Evolutionary conservation across 2,888 invertebrate genomes (phyloP).

Genomic region (Folsomia manolachei): DNA sequence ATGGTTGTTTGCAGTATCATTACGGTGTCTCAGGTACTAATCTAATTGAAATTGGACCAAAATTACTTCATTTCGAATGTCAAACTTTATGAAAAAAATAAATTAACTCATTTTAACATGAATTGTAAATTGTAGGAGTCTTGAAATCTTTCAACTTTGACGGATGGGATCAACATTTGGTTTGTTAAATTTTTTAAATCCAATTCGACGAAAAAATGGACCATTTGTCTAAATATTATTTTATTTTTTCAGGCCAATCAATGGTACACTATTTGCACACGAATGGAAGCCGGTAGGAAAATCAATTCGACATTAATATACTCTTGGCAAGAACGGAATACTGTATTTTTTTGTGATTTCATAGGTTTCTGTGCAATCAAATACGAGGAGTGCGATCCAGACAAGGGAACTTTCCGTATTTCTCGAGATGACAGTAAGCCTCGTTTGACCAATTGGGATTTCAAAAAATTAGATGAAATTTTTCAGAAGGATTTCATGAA

Average conservation of each 20-base stretch:
- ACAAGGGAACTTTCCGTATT: conserved; percentile 50
- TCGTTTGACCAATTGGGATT: background rate
- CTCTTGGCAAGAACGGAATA: too few species aligned
- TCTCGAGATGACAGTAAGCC: conserved; percentile 48
- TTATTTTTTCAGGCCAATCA: conserved; percentile 42
- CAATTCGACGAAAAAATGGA: background rate
- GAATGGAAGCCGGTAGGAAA: conserved; percentile 51
- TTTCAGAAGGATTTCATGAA: background rate
- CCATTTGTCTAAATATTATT: background rate
- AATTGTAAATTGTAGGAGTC: conserved; percentile 44
- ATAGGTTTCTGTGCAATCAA: conserved; percentile 51
- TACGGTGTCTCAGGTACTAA: conserved; percentile 50
- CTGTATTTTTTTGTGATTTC: conserved; percentile 15
- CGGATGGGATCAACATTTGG: conserved; percentile 51
- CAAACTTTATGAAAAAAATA: too few species aligned
- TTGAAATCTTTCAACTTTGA: conserved; percentile 50
- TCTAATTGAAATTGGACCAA: too few species aligned
- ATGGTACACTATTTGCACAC: conserved; percentile 50
- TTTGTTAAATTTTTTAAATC: background rate
- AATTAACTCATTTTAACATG: conserved; percentile 6
- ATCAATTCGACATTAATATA: too few species aligned
- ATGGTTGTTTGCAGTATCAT: conserved; percentile 50
- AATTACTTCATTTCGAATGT: conserved; percentile 19
- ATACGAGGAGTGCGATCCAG: conserved; percentile 50
- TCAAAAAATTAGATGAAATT: background rate